Evolutionary conservation across 2,113 vertebrate genomes (phyloP), one percentile per base, ranked within the genome.

Genomic region (Corythornis cristatus): DNA sequence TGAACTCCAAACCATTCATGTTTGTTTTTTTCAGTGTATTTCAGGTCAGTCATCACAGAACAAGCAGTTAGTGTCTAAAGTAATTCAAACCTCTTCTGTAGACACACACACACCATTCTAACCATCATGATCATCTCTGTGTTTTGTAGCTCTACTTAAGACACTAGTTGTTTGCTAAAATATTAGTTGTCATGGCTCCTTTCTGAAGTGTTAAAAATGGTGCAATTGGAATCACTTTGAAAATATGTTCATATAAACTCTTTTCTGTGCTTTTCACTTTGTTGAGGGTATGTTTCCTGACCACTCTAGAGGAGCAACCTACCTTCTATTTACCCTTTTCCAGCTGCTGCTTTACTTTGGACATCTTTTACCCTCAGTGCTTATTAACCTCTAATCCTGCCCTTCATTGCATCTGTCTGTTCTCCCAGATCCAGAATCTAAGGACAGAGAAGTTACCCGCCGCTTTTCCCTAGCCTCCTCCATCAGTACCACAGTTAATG

Each of bases 401-500:
- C 93, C 92, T 97, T 92, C 96, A 72, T 90, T 97, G 89, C 95
- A 74, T 96, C 92, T 97, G 72, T 97, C 95, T 98, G 2, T 97
- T 74, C 95, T 96, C 91, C 91, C 92, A 98, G 98, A 98, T 86
- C 96, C 98, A 77, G 97, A 98, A 80, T 81, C 90, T 97, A 98
- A 98, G 96, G 98, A 99, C 94, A 97, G 98, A 89, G 98, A 98
- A 93, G 97, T 97, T 64, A 93, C 98, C 74, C 98, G 98, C 28
- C 98, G 99, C 95, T 99, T 99, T 97, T 99, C 99, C 95, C 97
- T 99, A 92, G 97, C 98, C 88, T 99, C 99, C 89, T 98, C 99
- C 96, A 96, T 98, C 68, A 97, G 97, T 88, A 96, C 98, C 76
- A 97, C 98, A 93, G 97, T 97, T 67, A 96, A 97, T 33, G 97